Conservation (phyloP, 2,888 invertebrate species). For the Lithophane ornitopus region DNA sequence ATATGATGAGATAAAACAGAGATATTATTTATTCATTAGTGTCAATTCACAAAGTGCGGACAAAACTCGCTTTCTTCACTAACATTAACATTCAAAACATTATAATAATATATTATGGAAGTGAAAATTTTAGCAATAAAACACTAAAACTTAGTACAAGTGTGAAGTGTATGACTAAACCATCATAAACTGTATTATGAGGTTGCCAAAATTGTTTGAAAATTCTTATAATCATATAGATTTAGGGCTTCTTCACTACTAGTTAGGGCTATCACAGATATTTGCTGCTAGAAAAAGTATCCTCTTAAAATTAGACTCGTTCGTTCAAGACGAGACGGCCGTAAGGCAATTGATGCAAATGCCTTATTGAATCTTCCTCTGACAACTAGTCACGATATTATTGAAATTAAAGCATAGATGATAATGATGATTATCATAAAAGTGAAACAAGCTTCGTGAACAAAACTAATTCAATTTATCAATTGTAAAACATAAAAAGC, state of each 20-base stretch:
- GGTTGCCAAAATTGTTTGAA: no score
- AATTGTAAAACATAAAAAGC: slow-evolving; percentile 53
- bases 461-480: slow-evolving; percentile 54
- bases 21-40: slow-evolving; percentile 53
- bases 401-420: neutral
- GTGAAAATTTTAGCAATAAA: neutral
- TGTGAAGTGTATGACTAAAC: neutral
- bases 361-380: neutral
- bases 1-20: slow-evolving; percentile 18
- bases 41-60: slow-evolving; percentile 22
- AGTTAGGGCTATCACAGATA: neutral
- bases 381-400: neutral
- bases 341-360: neutral
- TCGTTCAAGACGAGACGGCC: neutral
- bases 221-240: neutral
- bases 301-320: neutral
- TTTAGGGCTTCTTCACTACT: no score
- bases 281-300: neutral
- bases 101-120: neutral
- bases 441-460: slow-evolving; percentile 39
- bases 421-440: slow-evolving; percentile 20
- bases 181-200: neutral
- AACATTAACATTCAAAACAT: neutral
- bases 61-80: slow-evolving; percentile 28
- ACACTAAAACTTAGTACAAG: neutral